Conservation (phyloP, 2,797 vertebrate genomes). For the Enoplosus armatus region DNA sequence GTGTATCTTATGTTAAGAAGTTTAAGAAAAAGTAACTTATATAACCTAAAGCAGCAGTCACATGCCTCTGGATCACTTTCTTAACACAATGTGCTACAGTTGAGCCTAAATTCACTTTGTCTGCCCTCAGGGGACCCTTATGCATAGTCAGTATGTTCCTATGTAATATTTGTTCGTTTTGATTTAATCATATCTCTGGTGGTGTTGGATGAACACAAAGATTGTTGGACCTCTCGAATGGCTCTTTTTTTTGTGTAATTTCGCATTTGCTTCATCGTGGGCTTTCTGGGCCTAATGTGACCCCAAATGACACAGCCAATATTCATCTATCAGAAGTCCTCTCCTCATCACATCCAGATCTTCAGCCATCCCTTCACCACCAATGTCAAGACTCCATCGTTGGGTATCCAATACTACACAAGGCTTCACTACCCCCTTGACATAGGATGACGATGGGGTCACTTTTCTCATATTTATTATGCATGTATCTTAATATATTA, state of each 20-base stretch:
- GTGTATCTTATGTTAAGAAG: conserved; percentile 11
- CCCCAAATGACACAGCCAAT: not conserved
- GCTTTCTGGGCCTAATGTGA: not conserved
- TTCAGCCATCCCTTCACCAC: no score
- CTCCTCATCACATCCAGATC: no score
- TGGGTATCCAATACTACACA: no score
- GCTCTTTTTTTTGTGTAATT: not conserved
- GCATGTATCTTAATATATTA: no score
- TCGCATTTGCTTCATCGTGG: not conserved
- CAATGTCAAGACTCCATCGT: no score
- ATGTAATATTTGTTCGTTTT: not conserved
- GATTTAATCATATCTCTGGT: not conserved
- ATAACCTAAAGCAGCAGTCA: conserved; percentile 16
- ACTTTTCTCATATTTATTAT: no score
- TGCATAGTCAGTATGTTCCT: not conserved
- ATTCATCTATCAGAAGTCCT: no score
- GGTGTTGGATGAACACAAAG: not conserved
- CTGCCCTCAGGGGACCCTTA: not conserved
- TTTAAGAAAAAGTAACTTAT: conserved; percentile 6
- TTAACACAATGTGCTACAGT: not conserved
- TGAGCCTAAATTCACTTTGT: not conserved
- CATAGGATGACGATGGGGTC: no score
- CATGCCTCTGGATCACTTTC: conserved; percentile 24
- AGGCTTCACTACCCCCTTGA: no score
- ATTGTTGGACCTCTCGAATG: not conserved